Base-by-base conservation (phyloP, 2,888 invertebrate genomes). In the Rhingia rostrata region DNA sequence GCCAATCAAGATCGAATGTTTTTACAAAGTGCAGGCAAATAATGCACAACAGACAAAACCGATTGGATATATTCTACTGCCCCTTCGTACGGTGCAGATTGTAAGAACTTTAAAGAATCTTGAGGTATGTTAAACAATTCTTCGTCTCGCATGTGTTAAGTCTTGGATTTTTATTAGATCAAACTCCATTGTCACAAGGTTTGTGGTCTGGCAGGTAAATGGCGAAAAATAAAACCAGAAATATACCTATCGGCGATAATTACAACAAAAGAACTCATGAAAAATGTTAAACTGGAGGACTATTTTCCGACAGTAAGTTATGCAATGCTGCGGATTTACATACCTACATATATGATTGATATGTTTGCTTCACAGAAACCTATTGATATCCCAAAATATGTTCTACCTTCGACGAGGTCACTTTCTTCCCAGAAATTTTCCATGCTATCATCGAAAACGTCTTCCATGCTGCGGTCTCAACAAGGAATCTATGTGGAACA, bases 1-100 rank as follows among this genome's bases (percentile, higher is more conserved):
- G 0, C 95, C 96, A 0, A 92, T 96, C 33, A 95, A 95, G 89
- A 91, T 96, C 53, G 95, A 96, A 89, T 95, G 95, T 79, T 94
- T 92, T 86, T 92, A 93, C 33, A 91, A 93, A 58, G 92, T 92
- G 45, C 92, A 93, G 0, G 93, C 93, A 54, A 93, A 93, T 0
- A 90, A 92, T n/a, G 93, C 83, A 39, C 73, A 86, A 10, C 45
- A 80, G 3, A 87, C 88, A 81, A 94, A 94, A 83, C 93, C 94
- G 88, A 92, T 96, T 56, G 96, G 96, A 2, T 95, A 95, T 82
- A 89, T 95, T 51, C 89, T 96, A 7, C 89, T 96, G 6, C 95
- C 95, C 63, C 90, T 96, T 22, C 92, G 95, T 5, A 94, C 94
- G 54, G 94, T 96, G 0, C 95, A 95, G 87, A 93, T 95, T 9